Conservation (phyloP, 2,113 vertebrate genomes). For the Hypomesus transpacificus region DNA sequence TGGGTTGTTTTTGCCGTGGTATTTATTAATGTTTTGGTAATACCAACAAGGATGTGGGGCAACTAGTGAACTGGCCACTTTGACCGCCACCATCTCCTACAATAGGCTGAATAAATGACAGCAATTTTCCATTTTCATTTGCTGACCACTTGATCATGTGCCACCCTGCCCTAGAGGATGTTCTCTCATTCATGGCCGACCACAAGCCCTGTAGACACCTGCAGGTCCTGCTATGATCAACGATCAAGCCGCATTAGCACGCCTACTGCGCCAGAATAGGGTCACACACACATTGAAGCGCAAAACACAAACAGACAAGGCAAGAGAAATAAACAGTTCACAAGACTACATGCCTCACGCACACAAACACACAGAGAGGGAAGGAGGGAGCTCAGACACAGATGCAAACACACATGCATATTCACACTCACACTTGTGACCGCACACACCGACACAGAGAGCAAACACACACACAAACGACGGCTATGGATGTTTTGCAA, state of each 20-base stretch:
- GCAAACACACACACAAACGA: too few relatives aligned
- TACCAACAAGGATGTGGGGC: constrained; percentile 53
- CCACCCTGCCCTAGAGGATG: constrained; percentile 55
- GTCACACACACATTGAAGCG: constrained; percentile 29
- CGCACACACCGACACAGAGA: too few relatives aligned
- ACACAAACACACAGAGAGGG: constrained; percentile 13
- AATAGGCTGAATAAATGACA: constrained; percentile 66
- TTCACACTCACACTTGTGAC: neutral
- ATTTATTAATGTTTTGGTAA: constrained; percentile 64
- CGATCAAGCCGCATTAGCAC: constrained; percentile 18
- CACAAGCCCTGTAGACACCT: constrained; percentile 40
- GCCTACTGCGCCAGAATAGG: constrained; percentile 4
- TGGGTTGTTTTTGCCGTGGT: constrained; percentile 8
- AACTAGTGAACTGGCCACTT: constrained; percentile 68
- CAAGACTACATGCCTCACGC: neutral
- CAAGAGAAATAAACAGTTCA: constrained; percentile 1
- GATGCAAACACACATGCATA: constrained; percentile 1
- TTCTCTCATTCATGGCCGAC: constrained; percentile 56
- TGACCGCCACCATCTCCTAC: constrained; percentile 59
- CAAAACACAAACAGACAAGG: constrained; percentile 5
- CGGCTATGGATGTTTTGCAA: too few relatives aligned
- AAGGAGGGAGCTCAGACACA: neutral
- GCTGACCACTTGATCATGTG: constrained; percentile 80
- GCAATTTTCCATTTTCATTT: constrained; percentile 81
- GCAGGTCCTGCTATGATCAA: constrained; percentile 28